A percentile compares a stretch with the other conserved stretches of the same genome.
Conservation (phyloP, 2,888 invertebrate species). For the Silvanus unidentatus region DNA sequence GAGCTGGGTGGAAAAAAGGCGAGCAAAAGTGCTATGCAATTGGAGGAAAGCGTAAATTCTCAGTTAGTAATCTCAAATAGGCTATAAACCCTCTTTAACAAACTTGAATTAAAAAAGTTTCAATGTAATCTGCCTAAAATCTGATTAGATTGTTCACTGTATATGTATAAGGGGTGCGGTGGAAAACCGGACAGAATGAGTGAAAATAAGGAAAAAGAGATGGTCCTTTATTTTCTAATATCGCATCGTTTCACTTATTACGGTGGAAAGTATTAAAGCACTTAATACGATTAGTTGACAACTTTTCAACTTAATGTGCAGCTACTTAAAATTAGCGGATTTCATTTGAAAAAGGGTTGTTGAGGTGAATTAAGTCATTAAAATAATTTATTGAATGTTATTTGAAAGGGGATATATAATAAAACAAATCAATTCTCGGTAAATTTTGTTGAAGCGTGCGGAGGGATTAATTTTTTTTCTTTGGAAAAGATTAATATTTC, state of each 20-base stretch:
- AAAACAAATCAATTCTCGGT: too few relatives aligned
- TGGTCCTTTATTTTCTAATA: slow-evolving; percentile 2
- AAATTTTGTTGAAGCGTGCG: too few relatives aligned
- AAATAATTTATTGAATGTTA: too few relatives aligned
- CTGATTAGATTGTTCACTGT: slow-evolving; percentile 41
- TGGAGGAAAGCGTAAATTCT: slow-evolving; percentile 21
- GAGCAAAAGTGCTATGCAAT: too few relatives aligned
- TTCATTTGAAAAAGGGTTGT: too few relatives aligned
- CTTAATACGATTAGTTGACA: slow-evolving; percentile 35
- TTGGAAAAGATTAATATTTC: too few relatives aligned
- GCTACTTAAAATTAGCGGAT: too few relatives aligned
- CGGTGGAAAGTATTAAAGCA: slow-evolving; percentile 29
- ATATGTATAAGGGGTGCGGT: slow-evolving; percentile 27
- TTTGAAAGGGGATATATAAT: too few relatives aligned
- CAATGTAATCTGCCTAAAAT: slow-evolving; percentile 39
- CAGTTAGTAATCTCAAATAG: slow-evolving; percentile 31
- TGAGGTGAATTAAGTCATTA: too few relatives aligned
- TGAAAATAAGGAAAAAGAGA: background rate
- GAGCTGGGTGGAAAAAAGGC: too few relatives aligned
- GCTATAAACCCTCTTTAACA: slow-evolving; percentile 39
- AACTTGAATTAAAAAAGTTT: slow-evolving; percentile 43
- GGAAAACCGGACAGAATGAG: slow-evolving; percentile 25
- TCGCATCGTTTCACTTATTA: slow-evolving; percentile 28
- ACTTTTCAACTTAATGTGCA: slow-evolving; percentile 29
- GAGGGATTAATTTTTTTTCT: too few relatives aligned